These are phyloP conservation scores for Rapana venosa DNA, from an alignment of 2,888 invertebrate species.

Conservation along the genomic window DNA sequence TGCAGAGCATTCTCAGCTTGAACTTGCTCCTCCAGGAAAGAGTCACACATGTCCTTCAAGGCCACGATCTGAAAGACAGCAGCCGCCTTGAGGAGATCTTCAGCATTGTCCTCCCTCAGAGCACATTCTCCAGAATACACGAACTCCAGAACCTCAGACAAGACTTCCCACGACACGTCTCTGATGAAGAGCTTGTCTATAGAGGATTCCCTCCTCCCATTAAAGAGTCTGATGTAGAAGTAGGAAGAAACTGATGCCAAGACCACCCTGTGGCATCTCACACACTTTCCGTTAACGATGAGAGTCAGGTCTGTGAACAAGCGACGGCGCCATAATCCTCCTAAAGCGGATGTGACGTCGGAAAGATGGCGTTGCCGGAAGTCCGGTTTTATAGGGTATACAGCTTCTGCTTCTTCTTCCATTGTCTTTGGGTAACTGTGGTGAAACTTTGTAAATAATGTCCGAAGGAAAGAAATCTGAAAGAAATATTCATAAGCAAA, in stretches of 20 bases:
- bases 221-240: constrained; percentile 50
- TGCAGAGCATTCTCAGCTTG: constrained; percentile 89
- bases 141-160: constrained; percentile 88
- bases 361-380: constrained; percentile 43
- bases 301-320: constrained; percentile 51
- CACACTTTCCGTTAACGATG: constrained; percentile 44
- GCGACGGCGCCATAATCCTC: constrained; percentile 47
- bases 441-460: background rate
- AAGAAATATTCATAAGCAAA: no score
- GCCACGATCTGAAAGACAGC: constrained; percentile 91
- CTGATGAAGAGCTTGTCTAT: constrained; percentile 46
- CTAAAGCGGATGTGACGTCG: constrained; percentile 45
- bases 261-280: constrained; percentile 48
- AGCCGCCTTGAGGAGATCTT: constrained; percentile 85
- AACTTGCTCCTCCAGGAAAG: constrained; percentile 86
- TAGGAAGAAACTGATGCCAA: constrained; percentile 49
- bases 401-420: constrained; percentile 11
- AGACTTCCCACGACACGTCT: constrained; percentile 84
- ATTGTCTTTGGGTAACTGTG: background rate
- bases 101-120: constrained; percentile 88
- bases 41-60: constrained; percentile 88
- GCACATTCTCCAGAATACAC: constrained; percentile 89
- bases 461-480: background rate
- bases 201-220: constrained; percentile 46
- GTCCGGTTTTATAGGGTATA: constrained; percentile 16